Base-by-base conservation (phyloP, 2,797 vertebrate genomes). In the Catostomus latipinnis region DNA sequence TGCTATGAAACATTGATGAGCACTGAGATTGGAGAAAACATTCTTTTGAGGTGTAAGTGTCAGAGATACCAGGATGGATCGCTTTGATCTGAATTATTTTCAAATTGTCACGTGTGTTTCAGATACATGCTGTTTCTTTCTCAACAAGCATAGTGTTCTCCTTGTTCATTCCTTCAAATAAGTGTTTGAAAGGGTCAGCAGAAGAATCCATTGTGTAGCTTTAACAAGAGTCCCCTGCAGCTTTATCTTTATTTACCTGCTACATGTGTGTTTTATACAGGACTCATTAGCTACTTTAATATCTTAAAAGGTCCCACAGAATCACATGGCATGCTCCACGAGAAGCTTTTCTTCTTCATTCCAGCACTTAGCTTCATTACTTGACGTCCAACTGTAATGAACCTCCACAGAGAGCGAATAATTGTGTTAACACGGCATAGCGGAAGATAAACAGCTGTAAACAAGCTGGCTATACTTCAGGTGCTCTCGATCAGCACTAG, bases 291-390 rank as follows among this genome's bases (percentile, higher is more conserved):
- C 88, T 81, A 86, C 91, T 93, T 90, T 93, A 91, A 91, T 90
- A 90, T 90, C 91, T 91, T 92, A 92, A 93, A 92, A 91, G 90
- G 91, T 89, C 86, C 87, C 71, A 43, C 83, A 71, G 88, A 89
- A 91, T 90, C 90, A 90, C 91, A 91, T 90, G 90, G 87, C 87
- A 53, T 14, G 49, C 87, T 75, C 78, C 92, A 91, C 91, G 91
- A 92, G 92, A 88, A 85, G 84, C 92, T 89, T 89, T 93, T 93
- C 93, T 93, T 93, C 92, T 93, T 94, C 90, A 93, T 94, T 93
- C 91, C 88, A 91, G 93, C 92, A 93, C 93, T 94, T 94, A 92
- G 87, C 87, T 90, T 93, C 92, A 93, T 93, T 93, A 90, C 89
- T 88, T 83, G 90, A 91, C 89, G 88, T 93, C 90, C 87, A 88